Base-by-base conservation (phyloP, 2,797 vertebrate species). In the Psittacula echo region DNA sequence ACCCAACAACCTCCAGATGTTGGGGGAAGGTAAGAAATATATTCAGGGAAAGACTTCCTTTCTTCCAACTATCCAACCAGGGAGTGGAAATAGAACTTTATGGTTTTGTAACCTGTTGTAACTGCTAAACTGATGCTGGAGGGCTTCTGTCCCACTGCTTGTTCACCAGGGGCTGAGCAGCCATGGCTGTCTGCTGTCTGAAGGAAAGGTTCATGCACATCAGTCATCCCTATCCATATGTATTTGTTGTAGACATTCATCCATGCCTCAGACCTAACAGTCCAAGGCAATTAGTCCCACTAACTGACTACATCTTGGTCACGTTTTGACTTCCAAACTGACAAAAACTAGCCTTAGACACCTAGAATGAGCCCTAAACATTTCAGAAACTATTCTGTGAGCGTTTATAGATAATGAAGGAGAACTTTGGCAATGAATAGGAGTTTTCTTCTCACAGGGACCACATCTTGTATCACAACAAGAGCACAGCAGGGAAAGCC, bases 161-260 rank as follows among this genome's bases (percentile, higher is more conserved):
- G 21, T 32, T 85, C 8, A 5, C 13, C 26, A 39, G 34, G 30
- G 22, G 8, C 13, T 2, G 11, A 48, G 4, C 42, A 29, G 22
- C 24, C 5, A 3, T 37, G 10, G 2, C n/a, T 73, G 2, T 9
- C 23, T 29, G 47, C 44, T 64, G 37, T 32, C 32, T 37, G 32
- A 41, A 1, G 3, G 0, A 37, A 65, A 20, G 22, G 2, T 3
- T 65, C 3, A 1, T 29, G 26, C 29, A 7, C 34, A 24, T 34
- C 15, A 5, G 7, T 26, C 13, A 14, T 23, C 41, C 19, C 27
- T 30, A 3, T 2, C 23, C 41, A 9, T 4, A 10, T 18, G 4
- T 5, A 32, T 54, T 29, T 70, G 9, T 37, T 56, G 62, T 27
- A 41, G 8, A 24, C 2, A 7, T 18, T 42, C 58, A 21, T 41